These are phyloP conservation scores for Polydesmus complanatus DNA, from an alignment of 2,888 invertebrate genomes.

Conservation along the genomic window DNA sequence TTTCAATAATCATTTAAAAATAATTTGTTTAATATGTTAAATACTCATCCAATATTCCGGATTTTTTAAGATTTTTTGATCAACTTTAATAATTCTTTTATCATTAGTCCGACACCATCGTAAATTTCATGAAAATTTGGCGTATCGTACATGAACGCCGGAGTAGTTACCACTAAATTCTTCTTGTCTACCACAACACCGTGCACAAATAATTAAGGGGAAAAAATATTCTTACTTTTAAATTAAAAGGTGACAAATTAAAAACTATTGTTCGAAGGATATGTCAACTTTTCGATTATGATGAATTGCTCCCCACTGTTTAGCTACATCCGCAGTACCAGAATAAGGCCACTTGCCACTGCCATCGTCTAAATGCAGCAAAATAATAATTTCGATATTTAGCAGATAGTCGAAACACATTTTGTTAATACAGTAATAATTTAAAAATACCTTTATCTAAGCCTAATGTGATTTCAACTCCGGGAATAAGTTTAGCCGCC, in stretches of 20 bases:
- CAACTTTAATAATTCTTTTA: slow-evolving; percentile 26
- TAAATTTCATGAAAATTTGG: slow-evolving; percentile 36
- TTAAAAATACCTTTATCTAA: slow-evolving; percentile 26
- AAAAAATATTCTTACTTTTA: neutral
- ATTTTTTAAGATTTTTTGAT: slow-evolving; percentile 18
- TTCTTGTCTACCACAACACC: slow-evolving; percentile 36
- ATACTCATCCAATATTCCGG: too few relatives aligned
- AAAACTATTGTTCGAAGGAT: slow-evolving; percentile 27
- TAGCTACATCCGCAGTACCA: slow-evolving; percentile 36
- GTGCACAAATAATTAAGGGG: slow-evolving; percentile 25
- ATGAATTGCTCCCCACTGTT: slow-evolving; percentile 37
- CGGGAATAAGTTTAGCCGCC: slow-evolving; percentile 32
- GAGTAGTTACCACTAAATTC: slow-evolving; percentile 41
- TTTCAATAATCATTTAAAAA: too few relatives aligned
- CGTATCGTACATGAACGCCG: slow-evolving; percentile 42
- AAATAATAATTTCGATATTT: neutral
- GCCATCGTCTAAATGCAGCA: slow-evolving; percentile 27
- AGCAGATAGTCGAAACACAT: neutral
- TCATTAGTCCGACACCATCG: slow-evolving; percentile 40
- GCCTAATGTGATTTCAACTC: slow-evolving; percentile 30
- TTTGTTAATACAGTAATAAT: neutral
- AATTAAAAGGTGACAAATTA: neutral
- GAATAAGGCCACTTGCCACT: slow-evolving; percentile 37
- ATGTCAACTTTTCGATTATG: slow-evolving; percentile 28
- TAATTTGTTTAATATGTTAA: too few relatives aligned